These are phyloP conservation scores for Papilio elwesi DNA, from an alignment of 2,888 invertebrate genomes.

Conservation along the genomic window DNA sequence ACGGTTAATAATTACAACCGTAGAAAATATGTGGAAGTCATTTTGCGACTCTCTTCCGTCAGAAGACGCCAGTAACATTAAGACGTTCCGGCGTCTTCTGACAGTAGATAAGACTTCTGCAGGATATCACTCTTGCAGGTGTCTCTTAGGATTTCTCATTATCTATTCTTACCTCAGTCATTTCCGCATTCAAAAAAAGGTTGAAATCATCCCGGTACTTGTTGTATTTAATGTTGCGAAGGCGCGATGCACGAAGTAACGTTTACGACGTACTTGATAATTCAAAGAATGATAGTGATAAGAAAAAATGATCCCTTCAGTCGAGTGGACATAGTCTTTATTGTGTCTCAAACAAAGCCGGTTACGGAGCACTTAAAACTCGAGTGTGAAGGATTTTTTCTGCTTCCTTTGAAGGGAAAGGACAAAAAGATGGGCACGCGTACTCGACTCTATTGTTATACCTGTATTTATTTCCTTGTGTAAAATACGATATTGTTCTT, in stretches of 20 bases:
- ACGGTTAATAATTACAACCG: too few species aligned
- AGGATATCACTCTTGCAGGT: too few species aligned
- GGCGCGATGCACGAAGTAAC: not conserved
- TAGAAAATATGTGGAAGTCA: too few species aligned
- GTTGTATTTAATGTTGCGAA: not conserved
- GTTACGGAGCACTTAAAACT: slow-evolving; percentile 61
- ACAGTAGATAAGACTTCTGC: too few species aligned
- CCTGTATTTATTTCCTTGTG: slow-evolving; percentile 56
- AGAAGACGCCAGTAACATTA: too few species aligned
- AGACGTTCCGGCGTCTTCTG: too few species aligned
- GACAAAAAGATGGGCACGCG: slow-evolving; percentile 69
- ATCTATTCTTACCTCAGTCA: not conserved
- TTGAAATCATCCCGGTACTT: not conserved
- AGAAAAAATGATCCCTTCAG: slow-evolving; percentile 54
- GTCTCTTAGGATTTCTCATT: not conserved
- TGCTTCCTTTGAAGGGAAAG: slow-evolving; percentile 51
- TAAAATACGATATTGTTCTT: slow-evolving; percentile 64
- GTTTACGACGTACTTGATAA: slow-evolving; percentile 3
- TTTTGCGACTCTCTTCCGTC: too few species aligned
- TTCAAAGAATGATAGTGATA: slow-evolving; percentile 45
- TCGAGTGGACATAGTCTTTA: slow-evolving; percentile 59
- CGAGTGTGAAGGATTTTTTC: slow-evolving; percentile 73
- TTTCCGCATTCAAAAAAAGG: not conserved
- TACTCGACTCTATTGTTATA: slow-evolving; percentile 60
- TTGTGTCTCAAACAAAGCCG: slow-evolving; percentile 63